These are phyloP conservation scores for Syngnathus typhle DNA, from an alignment of 2,113 vertebrate genomes.

Conservation along the genomic window DNA sequence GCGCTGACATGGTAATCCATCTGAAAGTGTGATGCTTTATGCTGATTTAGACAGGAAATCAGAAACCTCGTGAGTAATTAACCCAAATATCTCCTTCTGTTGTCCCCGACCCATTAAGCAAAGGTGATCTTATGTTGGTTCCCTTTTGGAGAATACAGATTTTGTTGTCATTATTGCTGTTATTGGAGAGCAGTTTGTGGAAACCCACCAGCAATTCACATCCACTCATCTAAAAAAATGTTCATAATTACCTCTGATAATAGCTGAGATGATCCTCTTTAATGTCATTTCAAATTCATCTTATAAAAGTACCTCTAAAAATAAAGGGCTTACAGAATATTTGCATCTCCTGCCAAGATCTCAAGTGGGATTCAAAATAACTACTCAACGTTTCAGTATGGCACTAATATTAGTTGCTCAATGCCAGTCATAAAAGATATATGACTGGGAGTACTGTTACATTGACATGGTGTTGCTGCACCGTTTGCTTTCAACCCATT, in stretches of 20 bases:
- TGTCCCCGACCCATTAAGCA: conserved; percentile 46
- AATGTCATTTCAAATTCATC: background rate
- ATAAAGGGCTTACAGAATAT: background rate
- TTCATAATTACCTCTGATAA: background rate
- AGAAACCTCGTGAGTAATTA: conserved; percentile 55
- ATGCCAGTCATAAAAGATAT: too few relatives aligned
- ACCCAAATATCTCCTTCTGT: conserved; percentile 45
- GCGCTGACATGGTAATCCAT: conserved; percentile 71
- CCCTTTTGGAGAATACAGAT: conserved; percentile 37
- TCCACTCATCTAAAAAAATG: background rate
- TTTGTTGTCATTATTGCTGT: conserved; percentile 26
- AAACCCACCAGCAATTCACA: background rate
- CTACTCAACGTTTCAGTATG: too few relatives aligned
- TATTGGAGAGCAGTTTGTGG: conserved; percentile 24
- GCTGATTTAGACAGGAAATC: conserved; percentile 65
- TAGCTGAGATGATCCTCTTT: background rate
- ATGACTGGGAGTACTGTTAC: too few relatives aligned
- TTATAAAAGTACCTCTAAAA: background rate
- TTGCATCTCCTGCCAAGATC: background rate
- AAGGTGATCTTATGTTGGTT: conserved; percentile 43
- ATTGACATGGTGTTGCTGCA: too few relatives aligned
- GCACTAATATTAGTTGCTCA: too few relatives aligned
- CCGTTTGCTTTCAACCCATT: too few relatives aligned
- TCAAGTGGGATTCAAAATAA: too few relatives aligned
- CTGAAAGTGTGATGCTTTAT: conserved; percentile 60